Evolutionary conservation across 2,888 invertebrate species (phyloP), one percentile per base, ranked within the genome.

Genomic region (Chrysodeixis includens): DNA sequence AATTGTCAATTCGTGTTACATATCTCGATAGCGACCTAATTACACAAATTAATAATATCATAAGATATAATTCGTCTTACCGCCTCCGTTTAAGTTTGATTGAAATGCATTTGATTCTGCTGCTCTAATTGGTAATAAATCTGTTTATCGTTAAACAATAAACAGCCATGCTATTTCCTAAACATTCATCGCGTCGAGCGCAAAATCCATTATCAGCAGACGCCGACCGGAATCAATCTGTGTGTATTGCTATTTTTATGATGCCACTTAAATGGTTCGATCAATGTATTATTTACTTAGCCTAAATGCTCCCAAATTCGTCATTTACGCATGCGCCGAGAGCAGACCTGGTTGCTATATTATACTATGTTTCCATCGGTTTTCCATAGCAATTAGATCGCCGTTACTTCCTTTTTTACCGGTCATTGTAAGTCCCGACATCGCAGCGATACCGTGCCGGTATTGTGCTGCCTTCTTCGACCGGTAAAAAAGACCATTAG

Each of bases 401-500:
- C 20, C 1, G 46, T 49, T 49, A 20, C 18, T 49, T 18, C 18
- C 10, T 20, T 49, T n/a, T 16, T 44, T 44, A 44, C 7, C 46
- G 46, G 46, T 49, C 46, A 49, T 10, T 49, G 16, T 9, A 8
- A 9, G 9, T 18, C 46, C 9, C 46, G 9, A 7, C 18, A 46
- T 18, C 46, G 3, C 46, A 49, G 9, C 16, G 16, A 20, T 49
- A 20, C 46, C 46, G 20, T 49, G 46, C 20, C 46, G 46, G 46
- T 49, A 49, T 49, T 49, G 46, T 49, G 10, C 46, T 9, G 10
- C 4, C 46, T 20, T 18, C 44, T 6, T 44, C 10, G 46, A 20
- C 46, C 20, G 20, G 20, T 18, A 40, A 32, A 14, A 59, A 12
- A 60, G 14, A 40, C 20, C 44, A 32, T 55, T 49, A 46, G 30